Percentiles rank a stretch among this genome's conserved stretches.
Evolutionary conservation across 2,888 invertebrate genomes (phyloP).

Genomic region (Calephelis perditalis): DNA sequence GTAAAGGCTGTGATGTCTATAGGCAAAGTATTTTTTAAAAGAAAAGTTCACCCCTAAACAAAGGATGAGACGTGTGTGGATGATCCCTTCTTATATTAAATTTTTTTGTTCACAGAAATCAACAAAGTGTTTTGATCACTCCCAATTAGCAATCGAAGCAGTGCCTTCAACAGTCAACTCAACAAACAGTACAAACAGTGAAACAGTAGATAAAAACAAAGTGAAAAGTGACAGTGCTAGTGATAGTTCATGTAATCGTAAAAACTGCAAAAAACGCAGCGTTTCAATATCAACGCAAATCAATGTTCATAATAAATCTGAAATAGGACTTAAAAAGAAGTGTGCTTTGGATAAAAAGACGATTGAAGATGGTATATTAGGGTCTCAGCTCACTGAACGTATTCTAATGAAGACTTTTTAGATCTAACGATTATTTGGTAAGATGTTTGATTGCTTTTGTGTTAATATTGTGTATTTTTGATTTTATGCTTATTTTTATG

Average conservation of each 20-base stretch:
- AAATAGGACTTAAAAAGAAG: slow-evolving; percentile 62
- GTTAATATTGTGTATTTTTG: background rate
- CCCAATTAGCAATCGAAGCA: slow-evolving; percentile 49
- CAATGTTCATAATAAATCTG: slow-evolving; percentile 68
- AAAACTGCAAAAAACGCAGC: slow-evolving; percentile 57
- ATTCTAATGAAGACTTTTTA: slow-evolving; percentile 65
- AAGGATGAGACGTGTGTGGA: no score
- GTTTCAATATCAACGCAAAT: slow-evolving; percentile 60
- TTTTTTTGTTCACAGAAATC: slow-evolving; percentile 54
- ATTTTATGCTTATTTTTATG: no score
- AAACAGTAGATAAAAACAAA: slow-evolving; percentile 34
- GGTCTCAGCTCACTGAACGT: slow-evolving; percentile 55
- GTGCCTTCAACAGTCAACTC: slow-evolving; percentile 26
- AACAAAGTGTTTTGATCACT: slow-evolving; percentile 63
- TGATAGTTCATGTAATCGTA: slow-evolving; percentile 40
- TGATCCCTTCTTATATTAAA: no score
- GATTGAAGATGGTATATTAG: slow-evolving; percentile 49
- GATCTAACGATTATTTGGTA: slow-evolving; percentile 24
- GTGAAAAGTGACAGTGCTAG: slow-evolving; percentile 33
- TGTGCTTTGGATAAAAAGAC: slow-evolving; percentile 54
- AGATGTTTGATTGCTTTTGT: slow-evolving; percentile 14
- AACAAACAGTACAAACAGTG: slow-evolving; percentile 32
- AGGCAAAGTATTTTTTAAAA: no score
- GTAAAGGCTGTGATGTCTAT: no score
- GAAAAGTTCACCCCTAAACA: no score